Evolutionary conservation across 2,113 vertebrate species (phyloP).

Genomic region (Nannobrachium achirus): DNA sequence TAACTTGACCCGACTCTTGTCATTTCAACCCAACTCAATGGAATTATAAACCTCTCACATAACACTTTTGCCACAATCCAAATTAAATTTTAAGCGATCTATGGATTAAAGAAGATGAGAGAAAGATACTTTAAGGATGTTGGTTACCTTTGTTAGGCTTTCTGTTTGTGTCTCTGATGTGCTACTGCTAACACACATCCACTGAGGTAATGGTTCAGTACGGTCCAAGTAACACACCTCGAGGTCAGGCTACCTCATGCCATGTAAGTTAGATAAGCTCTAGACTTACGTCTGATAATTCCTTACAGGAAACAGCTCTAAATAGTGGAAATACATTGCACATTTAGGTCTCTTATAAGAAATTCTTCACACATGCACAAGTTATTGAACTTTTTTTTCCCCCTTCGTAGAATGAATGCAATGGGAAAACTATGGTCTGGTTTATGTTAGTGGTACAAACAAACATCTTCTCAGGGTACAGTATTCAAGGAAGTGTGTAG

Average conservation of each 20-base stretch:
- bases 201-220: neutral
- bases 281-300: neutral
- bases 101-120: too few species aligned
- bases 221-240: neutral
- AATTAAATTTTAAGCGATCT: too few species aligned
- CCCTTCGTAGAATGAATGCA: too few species aligned
- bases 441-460: neutral
- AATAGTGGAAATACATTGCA: slow-evolving; percentile 2
- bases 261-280: slow-evolving; percentile 8
- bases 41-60: too few species aligned
- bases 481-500: slow-evolving; percentile 13
- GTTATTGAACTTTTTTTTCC: neutral
- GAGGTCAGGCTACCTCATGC: slow-evolving; percentile 4
- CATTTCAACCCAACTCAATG: too few species aligned
- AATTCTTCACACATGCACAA: neutral
- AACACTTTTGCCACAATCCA: too few species aligned
- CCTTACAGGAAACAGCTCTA: neutral
- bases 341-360: slow-evolving; percentile 12
- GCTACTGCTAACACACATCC: neutral
- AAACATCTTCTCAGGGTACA: too few species aligned
- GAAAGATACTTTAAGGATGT: too few species aligned
- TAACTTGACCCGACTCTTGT: too few species aligned
- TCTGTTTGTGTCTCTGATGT: slow-evolving; percentile 1
- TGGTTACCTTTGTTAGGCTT: too few species aligned
- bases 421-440: neutral